Evolutionary conservation across 2,797 vertebrate genomes (phyloP), one percentile per base, ranked within the genome.

Genomic region (Xyrichtys novacula): DNA sequence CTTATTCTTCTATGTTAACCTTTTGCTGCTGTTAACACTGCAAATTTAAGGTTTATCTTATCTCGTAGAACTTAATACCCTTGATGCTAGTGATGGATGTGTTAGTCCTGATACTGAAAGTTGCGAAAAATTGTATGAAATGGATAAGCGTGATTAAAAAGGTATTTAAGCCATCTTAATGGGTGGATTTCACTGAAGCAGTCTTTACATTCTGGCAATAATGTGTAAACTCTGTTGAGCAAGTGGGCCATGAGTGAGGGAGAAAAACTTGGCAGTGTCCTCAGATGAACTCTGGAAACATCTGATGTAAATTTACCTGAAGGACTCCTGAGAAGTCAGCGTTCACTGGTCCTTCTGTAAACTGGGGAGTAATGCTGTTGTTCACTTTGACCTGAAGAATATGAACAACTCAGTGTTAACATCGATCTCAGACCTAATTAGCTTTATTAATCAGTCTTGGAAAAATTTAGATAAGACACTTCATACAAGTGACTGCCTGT

Each of bases 271-370:
- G 7, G 42, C 7, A 15, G 32, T 23, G 8, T 28, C 1, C 10
- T 60, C 1, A 7, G 2, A 19, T 38, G 19, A 34, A 42, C 22
- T 50, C 44, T 22, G 42, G 20, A 58, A 62, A 40, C 40, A 16
- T 5, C 11, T 7, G 4, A 31, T 22, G 15, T 56, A 53, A 40
- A 55, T 53, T 80, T 95, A 97, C 96, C 96, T 97, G 96, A 86
- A 96, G 95, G 83, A 96, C 95, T 83, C 94, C 93, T 1, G 96
- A 95, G 92, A 97, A 97, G 87, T 97, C 96, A 40, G 96, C 94
- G 66, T 95, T 95, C 76, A 96, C 93, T 60, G 96, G 94, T 81
- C 93, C 94, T 89, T 97, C 96, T 39, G 95, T 94, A 90, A 97
- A 97, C 91, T 97, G 96, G 32, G 95, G 95, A 43, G 95, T 91